phyloP scores from a whole-genome alignment of 2,113 vertebrate species.

The Erpornis zantholeuca region DNA sequence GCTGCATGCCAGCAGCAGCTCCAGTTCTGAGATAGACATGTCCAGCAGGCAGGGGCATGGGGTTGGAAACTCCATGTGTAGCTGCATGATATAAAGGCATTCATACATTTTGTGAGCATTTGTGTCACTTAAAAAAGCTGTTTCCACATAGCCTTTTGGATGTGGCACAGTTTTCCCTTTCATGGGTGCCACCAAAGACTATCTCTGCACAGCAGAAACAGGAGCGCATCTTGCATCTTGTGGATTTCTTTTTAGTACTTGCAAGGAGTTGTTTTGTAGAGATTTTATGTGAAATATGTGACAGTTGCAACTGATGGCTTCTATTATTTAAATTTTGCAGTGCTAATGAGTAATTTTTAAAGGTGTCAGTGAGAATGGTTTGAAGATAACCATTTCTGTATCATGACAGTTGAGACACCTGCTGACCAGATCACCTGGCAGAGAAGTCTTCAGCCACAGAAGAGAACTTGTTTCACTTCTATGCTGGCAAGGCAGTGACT shows the following conservation, averaged over 20 bases:
- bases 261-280: neutral
- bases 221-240: neutral
- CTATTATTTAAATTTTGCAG: neutral
- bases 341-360: neutral
- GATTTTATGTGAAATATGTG: neutral
- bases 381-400: neutral
- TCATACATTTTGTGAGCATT: neutral
- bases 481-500: rapidly evolving
- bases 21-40: neutral
- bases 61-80: neutral
- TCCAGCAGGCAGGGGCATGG: neutral
- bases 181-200: neutral
- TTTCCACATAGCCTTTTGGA: neutral
- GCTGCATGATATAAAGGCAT: neutral
- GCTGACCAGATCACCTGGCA: neutral
- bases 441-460: neutral
- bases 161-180: neutral
- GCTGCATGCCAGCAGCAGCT: neutral
- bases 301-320: neutral
- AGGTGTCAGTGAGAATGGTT: neutral
- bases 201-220: neutral
- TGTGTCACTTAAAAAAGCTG: neutral
- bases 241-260: neutral
- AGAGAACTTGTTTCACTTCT: neutral
- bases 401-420: neutral